These are phyloP conservation scores for Nomada ruficornis DNA, from an alignment of 2,888 invertebrate species.

Conservation along the genomic window DNA sequence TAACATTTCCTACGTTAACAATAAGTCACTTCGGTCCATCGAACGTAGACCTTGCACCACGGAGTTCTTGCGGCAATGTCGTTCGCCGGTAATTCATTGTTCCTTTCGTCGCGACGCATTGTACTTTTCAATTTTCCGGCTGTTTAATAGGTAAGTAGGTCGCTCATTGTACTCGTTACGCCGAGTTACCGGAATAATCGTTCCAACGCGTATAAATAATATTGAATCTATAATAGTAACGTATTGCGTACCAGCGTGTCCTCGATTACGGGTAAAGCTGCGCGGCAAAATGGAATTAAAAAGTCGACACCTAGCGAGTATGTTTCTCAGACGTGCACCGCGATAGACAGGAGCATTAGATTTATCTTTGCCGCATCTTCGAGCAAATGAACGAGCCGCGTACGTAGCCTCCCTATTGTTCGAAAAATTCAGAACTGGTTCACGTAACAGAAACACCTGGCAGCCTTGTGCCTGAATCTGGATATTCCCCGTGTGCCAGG, in stretches of 20 bases:
- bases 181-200: conserved; percentile 32
- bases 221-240: background rate
- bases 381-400: background rate
- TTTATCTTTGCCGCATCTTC: conserved; percentile 16
- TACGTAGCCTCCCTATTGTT: conserved; percentile 12
- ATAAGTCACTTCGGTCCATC: too few species aligned
- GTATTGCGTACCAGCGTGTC: too few species aligned
- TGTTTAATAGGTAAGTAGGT: conserved; percentile 53
- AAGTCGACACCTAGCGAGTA: background rate
- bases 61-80: too few species aligned
- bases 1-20: too few species aligned
- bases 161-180: conserved; percentile 47
- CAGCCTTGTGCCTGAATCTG: conserved; percentile 52
- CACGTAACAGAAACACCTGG: conserved; percentile 43
- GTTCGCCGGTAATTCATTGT: background rate
- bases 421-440: conserved; percentile 33
- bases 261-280: background rate
- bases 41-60: too few species aligned
- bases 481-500: conserved; percentile 53
- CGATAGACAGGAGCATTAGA: background rate
- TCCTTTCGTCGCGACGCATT: background rate
- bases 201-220: background rate
- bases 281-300: too few species aligned
- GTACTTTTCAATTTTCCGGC: background rate
- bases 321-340: background rate